A percentile compares a stretch with the other conserved stretches of the same genome.
Evolutionary conservation across 2,797 vertebrate genomes (phyloP).

Genomic region (Takifugu rubripes): DNA sequence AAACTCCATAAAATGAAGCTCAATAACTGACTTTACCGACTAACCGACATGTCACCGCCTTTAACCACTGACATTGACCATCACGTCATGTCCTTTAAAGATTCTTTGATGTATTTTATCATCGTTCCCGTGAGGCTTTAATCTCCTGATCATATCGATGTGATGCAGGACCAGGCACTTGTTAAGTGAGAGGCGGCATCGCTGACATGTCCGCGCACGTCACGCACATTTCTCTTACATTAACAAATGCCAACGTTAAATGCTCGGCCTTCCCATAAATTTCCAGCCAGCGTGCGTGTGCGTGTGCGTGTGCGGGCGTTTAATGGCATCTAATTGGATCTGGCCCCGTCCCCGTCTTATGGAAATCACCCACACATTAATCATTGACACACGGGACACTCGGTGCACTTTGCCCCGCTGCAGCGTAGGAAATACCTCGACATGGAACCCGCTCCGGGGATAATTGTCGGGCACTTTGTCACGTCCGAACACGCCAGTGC

Average conservation of each 20-base stretch:
- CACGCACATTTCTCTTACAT: constrained; percentile 30
- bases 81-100: too few relatives aligned
- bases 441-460: constrained; percentile 17
- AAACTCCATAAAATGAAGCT: too few relatives aligned
- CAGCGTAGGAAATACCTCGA: constrained; percentile 3
- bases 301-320: constrained; percentile 12
- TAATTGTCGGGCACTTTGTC: constrained; percentile 38
- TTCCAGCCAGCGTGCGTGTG: constrained; percentile 12
- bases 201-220: constrained; percentile 23
- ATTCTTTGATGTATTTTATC: too few relatives aligned
- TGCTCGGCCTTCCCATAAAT: constrained; percentile 29
- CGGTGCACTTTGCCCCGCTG: constrained; percentile 45
- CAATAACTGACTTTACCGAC: too few relatives aligned
- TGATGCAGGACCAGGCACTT: too few relatives aligned
- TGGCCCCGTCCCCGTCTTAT: constrained; percentile 37
- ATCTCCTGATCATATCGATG: too few relatives aligned
- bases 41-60: too few relatives aligned
- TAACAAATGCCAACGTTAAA: constrained; percentile 18
- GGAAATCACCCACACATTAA: constrained; percentile 44
- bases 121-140: too few relatives aligned
- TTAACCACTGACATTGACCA: too few relatives aligned
- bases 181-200: not conserved
- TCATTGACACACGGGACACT: constrained; percentile 34
- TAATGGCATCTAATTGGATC: constrained; percentile 34
- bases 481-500: constrained; percentile 15